Base-by-base conservation (phyloP, 92 coral and sea anemone genomes). In the Palythoa grandiflora region DNA sequence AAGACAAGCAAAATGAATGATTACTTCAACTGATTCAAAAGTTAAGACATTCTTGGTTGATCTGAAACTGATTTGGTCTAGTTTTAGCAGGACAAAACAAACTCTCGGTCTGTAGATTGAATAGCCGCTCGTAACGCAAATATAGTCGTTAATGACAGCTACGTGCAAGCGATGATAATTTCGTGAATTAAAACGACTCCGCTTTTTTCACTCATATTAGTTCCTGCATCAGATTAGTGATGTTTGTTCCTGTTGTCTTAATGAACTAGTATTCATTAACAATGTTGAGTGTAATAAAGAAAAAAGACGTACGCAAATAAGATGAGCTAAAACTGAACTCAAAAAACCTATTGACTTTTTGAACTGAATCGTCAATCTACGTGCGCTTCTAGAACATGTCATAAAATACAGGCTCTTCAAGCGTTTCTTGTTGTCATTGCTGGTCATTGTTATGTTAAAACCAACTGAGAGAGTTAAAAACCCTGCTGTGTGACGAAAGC, bases 161-260 rank as follows among this genome's bases (percentile, higher is more conserved):
- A 13, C 17, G 14, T 15, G 13, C 6, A 44, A 44, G 50, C 50
- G 50, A 44, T 44, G 50, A 44, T 44, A 59, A 13, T 59, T 59
- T 59, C 6, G 19, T 2, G 13, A 59, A 59, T 14, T 59, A 14
- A 59, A 59, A 17, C 1, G 13, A n/a, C 73, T 17, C n/a, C 3
- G 36, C 39, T 2, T 68, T 68, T 17, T 68, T 68, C 5, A 38
- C 37, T 14, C 6, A 9, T 3, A 28, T 21, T 54, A 57, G 12
- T 16, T 35, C 21, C 68, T 38, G 20, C 35, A 3, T 28, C 1
- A 13, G 48, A 57, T 3, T 39, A 53, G 52, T 13, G 57, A 14
- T 55, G 16, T 78, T 78, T 57, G 52, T 78, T 78, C 70, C 60
- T 57, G 83, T 35, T 54, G 35, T 53, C 37, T 21, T 10, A 36